phyloP scores from a whole-genome alignment of 2,888 invertebrate species.

The Andrena chrysosceles region DNA sequence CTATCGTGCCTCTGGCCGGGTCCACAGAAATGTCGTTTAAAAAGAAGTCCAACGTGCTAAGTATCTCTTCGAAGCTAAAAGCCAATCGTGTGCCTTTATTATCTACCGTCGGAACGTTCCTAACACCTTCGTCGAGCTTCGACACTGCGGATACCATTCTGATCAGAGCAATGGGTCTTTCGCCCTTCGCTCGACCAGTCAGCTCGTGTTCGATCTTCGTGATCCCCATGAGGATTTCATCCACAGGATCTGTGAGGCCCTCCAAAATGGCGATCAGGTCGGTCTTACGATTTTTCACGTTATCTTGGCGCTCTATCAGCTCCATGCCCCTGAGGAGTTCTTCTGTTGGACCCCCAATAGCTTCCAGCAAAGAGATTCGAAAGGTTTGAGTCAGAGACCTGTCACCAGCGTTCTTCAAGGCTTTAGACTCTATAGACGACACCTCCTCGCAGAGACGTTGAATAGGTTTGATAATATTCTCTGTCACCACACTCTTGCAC shows the following conservation, averaged over 20 bases:
- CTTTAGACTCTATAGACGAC: conserved; percentile 77
- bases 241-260: conserved; percentile 85
- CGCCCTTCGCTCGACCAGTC: conserved; percentile 70
- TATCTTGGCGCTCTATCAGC: conserved; percentile 76
- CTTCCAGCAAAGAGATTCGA: conserved; percentile 79
- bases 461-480: conserved; percentile 78
- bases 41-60: conserved; percentile 67
- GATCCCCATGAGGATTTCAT: conserved; percentile 80
- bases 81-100: conserved; percentile 26
- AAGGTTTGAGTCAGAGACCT: conserved; percentile 76
- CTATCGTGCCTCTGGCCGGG: conserved; percentile 74
- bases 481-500: conserved; percentile 70
- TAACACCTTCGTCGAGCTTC: conserved; percentile 65
- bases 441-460: conserved; percentile 79
- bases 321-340: conserved; percentile 81
- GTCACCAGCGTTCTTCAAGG: conserved; percentile 77
- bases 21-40: conserved; percentile 72
- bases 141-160: conserved; percentile 75
- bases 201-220: conserved; percentile 79
- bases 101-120: conserved; percentile 22
- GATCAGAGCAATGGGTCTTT: conserved; percentile 79
- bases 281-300: conserved; percentile 67
- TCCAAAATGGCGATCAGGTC: conserved; percentile 81
- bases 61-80: conserved; percentile 58
- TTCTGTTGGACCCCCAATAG: conserved; percentile 81